Evolutionary conservation across 2,888 invertebrate genomes (phyloP).

Genomic region (Trachelus iudaicus): DNA sequence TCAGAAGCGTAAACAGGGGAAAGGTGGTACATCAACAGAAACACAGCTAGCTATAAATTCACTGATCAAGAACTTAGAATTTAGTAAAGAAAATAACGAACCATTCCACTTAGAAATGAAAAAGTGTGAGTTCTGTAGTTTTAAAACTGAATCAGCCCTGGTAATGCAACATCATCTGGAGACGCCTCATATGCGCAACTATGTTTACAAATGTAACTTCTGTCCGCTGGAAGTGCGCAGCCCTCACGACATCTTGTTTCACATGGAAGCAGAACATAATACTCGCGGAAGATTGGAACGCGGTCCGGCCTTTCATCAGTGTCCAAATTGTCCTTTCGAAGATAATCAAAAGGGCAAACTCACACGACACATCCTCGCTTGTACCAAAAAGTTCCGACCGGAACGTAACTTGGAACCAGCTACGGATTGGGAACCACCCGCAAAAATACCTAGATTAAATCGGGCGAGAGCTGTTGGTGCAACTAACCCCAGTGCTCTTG

Average conservation of each 20-base stretch:
- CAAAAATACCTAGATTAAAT: conserved; percentile 85
- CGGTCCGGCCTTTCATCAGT: conserved; percentile 89
- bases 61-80: conserved; percentile 85
- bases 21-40: conserved; percentile 74
- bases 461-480: conserved; percentile 60
- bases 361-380: conserved; percentile 87
- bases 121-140: conserved; percentile 89
- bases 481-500: conserved; percentile 52
- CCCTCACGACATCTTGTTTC: conserved; percentile 88
- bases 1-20: conserved; percentile 85
- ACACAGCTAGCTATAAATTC: conserved; percentile 85
- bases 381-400: conserved; percentile 89
- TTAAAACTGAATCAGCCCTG: conserved; percentile 86
- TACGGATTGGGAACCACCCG: conserved; percentile 92
- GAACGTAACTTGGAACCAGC: conserved; percentile 89
- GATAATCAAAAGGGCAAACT: conserved; percentile 93
- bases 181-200: conserved; percentile 91
- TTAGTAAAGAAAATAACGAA: conserved; percentile 87
- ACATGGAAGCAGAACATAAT: conserved; percentile 92
- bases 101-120: conserved; percentile 80
- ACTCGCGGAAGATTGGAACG: conserved; percentile 85
- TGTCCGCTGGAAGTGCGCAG: conserved; percentile 84
- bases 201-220: conserved; percentile 86
- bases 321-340: conserved; percentile 93
- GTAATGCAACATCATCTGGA: conserved; percentile 90